Evolutionary conservation across 2,797 vertebrate species (phyloP).

Genomic region (Monodelphis domestica): DNA sequence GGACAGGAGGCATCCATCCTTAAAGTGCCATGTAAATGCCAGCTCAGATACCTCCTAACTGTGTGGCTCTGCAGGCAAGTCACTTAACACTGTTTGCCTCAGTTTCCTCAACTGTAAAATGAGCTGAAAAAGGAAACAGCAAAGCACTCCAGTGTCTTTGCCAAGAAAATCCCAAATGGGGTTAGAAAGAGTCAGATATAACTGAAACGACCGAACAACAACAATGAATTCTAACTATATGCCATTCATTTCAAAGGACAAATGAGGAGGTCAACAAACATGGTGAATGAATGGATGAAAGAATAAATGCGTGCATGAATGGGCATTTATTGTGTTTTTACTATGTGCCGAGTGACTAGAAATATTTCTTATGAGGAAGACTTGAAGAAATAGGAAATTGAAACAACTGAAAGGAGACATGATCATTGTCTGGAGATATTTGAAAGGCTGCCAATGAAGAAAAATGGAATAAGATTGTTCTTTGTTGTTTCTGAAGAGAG

Average conservation of each 20-base stretch:
- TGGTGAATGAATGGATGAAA: not conserved
- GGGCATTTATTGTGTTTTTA: not conserved
- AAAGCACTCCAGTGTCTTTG: too few relatives aligned
- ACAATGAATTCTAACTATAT: too few relatives aligned
- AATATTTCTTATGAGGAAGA: too few relatives aligned
- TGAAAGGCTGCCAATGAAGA: accelerated
- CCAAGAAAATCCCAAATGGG: too few relatives aligned
- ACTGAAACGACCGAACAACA: too few relatives aligned
- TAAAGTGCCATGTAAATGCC: not conserved
- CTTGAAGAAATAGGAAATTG: not conserved
- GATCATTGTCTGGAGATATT: not conserved
- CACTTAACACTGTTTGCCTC: too few relatives aligned
- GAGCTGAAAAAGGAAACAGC: too few relatives aligned
- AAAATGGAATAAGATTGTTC: not conserved
- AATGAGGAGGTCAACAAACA: not conserved
- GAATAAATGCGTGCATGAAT: not conserved
- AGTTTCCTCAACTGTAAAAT: too few relatives aligned
- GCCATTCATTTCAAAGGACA: not conserved
- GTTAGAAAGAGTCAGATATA: too few relatives aligned
- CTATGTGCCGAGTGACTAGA: not conserved
- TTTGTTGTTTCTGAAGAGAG: not conserved
- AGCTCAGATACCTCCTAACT: too few relatives aligned
- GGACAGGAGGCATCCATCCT: not conserved
- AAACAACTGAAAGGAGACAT: accelerated
- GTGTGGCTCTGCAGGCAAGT: too few relatives aligned